A percentile compares a stretch with the other conserved stretches of the same genome.
Conservation (phyloP, 2,797 vertebrate genomes). For the Decapterus maruadsi region DNA sequence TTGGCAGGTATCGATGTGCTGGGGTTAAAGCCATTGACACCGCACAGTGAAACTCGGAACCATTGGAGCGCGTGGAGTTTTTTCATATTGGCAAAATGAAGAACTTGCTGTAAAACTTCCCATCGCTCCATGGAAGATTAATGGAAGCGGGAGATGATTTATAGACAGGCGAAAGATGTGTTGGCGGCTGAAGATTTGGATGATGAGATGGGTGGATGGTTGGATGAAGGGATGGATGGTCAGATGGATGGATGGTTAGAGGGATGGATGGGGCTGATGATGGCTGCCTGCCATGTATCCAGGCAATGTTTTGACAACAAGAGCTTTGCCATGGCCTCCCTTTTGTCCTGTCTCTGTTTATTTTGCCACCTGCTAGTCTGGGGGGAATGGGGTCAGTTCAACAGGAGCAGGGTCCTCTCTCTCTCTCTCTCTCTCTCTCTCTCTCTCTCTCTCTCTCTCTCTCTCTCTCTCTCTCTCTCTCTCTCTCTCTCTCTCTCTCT, state of each 20-base stretch:
- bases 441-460: constrained; percentile 13
- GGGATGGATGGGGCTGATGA: constrained; percentile 54
- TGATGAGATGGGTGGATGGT: not conserved
- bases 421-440: constrained; percentile 15
- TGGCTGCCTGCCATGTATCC: constrained; percentile 80
- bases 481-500: constrained; percentile 18
- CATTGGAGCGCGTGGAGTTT: constrained; percentile 37
- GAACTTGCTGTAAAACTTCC: constrained; percentile 45
- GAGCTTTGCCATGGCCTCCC: constrained; percentile 80
- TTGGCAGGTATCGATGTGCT: constrained; percentile 57
- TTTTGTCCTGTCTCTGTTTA: constrained; percentile 86
- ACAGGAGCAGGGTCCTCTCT: constrained; percentile 46
- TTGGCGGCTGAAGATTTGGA: constrained; percentile 31
- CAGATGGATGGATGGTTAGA: constrained; percentile 26
- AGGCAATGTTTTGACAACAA: constrained; percentile 86
- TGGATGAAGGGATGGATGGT: not conserved
- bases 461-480: constrained; percentile 15
- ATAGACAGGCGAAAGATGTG: constrained; percentile 45
- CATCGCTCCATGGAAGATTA: constrained; percentile 22
- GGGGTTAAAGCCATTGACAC: constrained; percentile 46
- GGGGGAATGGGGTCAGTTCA: constrained; percentile 77
- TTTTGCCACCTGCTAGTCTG: constrained; percentile 86
- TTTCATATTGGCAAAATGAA: constrained; percentile 49
- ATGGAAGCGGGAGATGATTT: constrained; percentile 58
- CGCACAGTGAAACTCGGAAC: constrained; percentile 24